Conservation (phyloP, 2,888 invertebrate genomes). For the Bruchidius siliquastri region DNA sequence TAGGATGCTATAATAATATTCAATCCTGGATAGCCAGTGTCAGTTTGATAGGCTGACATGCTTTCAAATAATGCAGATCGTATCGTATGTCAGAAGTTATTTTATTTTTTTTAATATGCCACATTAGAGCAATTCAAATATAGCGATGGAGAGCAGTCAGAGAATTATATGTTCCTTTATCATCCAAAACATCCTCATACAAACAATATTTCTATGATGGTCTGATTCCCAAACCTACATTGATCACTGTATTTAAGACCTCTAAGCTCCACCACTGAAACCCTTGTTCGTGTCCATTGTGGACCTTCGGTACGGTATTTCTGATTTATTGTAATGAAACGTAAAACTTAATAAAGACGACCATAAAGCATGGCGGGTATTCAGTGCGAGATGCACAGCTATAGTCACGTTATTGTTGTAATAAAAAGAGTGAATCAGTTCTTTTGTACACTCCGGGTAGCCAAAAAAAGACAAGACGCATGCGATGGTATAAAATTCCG, state of each 20-base stretch:
- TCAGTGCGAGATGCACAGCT: slow-evolving; percentile 24
- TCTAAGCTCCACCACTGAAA: neutral
- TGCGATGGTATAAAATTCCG: slow-evolving; percentile 2
- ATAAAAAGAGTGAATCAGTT: slow-evolving; percentile 8
- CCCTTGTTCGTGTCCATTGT: slow-evolving; percentile 11
- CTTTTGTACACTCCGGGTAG: neutral
- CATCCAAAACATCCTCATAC: no score
- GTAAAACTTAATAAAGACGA: slow-evolving; percentile 32
- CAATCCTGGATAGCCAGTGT: no score
- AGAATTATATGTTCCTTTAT: neutral
- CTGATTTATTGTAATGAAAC: slow-evolving; percentile 34
- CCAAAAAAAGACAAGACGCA: neutral
- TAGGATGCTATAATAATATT: no score
- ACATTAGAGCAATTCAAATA: no score
- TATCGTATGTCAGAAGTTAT: no score
- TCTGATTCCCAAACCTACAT: neutral
- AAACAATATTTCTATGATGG: neutral
- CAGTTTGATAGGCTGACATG: no score
- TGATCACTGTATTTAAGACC: neutral
- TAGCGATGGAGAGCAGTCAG: neutral
- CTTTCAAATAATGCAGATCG: no score
- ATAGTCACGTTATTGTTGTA: slow-evolving; percentile 28
- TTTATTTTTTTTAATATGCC: no score
- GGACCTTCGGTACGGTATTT: slow-evolving; percentile 17
- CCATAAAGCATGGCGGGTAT: slow-evolving; percentile 30